phyloP scores from a whole-genome alignment of 2,888 invertebrate genomes.

The Mythimna impura region DNA sequence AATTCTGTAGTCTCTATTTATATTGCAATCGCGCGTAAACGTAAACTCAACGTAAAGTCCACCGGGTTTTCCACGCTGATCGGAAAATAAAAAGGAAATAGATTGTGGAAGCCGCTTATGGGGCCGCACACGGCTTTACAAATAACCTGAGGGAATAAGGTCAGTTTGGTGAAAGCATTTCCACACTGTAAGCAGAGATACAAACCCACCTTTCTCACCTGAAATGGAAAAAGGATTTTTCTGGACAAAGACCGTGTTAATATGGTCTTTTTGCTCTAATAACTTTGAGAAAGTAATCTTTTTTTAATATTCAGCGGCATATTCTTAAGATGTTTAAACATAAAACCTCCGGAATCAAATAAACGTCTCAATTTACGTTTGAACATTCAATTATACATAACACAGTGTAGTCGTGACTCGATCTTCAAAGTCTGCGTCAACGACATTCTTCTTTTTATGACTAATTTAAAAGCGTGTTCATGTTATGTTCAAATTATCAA shows the following conservation, averaged over 20 bases:
- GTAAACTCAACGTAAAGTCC: slow-evolving; percentile 27
- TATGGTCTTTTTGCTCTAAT: slow-evolving; percentile 18
- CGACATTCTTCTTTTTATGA: slow-evolving; percentile 60
- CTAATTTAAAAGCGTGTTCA: slow-evolving; percentile 59
- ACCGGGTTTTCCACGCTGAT: slow-evolving; percentile 27
- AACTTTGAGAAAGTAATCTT: slow-evolving; percentile 21
- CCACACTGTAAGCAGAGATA: slow-evolving; percentile 47
- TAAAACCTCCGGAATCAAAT: slow-evolving; percentile 47
- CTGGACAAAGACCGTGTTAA: slow-evolving; percentile 4
- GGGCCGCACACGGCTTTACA: slow-evolving; percentile 30
- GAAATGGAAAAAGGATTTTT: slow-evolving; percentile 31
- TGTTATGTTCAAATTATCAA: slow-evolving; percentile 71
- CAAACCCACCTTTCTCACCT: slow-evolving; percentile 28
- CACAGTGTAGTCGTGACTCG: slow-evolving; percentile 54
- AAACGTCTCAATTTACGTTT: slow-evolving; percentile 55
- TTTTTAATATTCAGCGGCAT: slow-evolving; percentile 31
- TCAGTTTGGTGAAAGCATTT: slow-evolving; percentile 46
- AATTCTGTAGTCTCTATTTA: slow-evolving; percentile 38
- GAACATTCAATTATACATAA: slow-evolving; percentile 57
- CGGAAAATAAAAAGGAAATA: slow-evolving; percentile 53
- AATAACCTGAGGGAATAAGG: slow-evolving; percentile 48
- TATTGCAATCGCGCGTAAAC: slow-evolving; percentile 37
- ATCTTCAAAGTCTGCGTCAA: slow-evolving; percentile 42
- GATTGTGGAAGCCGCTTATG: slow-evolving; percentile 55
- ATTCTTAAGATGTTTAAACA: slow-evolving; percentile 33